These are phyloP conservation scores for Brachionus plicatilis DNA, from an alignment of 1,140 invertebrate genomes.

Conservation along the genomic window DNA sequence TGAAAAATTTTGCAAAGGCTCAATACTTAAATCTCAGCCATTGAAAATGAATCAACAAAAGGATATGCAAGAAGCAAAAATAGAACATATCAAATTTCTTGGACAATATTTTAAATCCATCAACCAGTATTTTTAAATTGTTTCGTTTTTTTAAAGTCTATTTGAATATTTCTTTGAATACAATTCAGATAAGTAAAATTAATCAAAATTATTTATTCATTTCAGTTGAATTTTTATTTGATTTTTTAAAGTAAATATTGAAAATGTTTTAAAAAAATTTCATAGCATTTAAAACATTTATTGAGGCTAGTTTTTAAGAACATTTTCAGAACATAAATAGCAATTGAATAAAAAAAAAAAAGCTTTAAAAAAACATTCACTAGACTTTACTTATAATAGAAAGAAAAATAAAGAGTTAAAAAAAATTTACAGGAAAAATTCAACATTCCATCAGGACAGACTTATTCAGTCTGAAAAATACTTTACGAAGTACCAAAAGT, in stretches of 20 bases:
- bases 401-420: too few species aligned
- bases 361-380: too few species aligned
- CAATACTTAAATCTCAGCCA: not conserved
- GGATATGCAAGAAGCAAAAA: slow-evolving; percentile 61
- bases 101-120: slow-evolving; percentile 81
- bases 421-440: slow-evolving; percentile 51
- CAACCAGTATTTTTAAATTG: slow-evolving; percentile 49
- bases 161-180: not conserved
- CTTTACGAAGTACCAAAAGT: slow-evolving; percentile 63
- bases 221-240: too few species aligned
- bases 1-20: slow-evolving; percentile 6
- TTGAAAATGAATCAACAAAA: not conserved
- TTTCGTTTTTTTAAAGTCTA: not conserved
- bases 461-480: slow-evolving; percentile 70
- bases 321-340: too few species aligned
- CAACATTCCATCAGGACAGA: slow-evolving; percentile 56
- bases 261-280: too few species aligned
- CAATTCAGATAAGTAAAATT: not conserved
- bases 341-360: too few species aligned
- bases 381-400: too few species aligned
- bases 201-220: not conserved
- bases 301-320: too few species aligned
- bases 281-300: too few species aligned
- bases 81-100: slow-evolving; percentile 75
- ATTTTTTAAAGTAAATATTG: too few species aligned